Percentiles rank a stretch among this genome's conserved stretches.
Evolutionary conservation across 2,113 vertebrate species (phyloP).

Genomic region (Rhabdomys dilectus): DNA sequence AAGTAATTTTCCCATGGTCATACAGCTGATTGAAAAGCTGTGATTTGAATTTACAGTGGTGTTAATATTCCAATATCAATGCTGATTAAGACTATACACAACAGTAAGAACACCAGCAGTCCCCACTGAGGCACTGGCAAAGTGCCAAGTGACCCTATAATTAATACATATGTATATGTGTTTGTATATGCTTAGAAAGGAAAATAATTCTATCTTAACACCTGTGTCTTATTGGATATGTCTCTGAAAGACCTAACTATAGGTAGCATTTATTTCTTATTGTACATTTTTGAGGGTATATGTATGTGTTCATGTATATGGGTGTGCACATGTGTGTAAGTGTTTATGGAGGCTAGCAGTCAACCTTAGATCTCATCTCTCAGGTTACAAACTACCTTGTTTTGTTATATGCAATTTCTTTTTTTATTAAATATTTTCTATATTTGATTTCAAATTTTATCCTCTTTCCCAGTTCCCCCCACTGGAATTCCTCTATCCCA

Average conservation of each 20-base stretch:
- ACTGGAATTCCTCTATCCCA: too few relatives aligned
- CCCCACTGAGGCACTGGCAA: neutral
- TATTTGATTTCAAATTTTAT: too few relatives aligned
- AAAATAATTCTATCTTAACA: neutral
- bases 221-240: neutral
- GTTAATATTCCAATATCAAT: neutral
- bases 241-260: constrained; percentile 29
- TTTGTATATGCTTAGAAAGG: neutral
- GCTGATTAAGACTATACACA: neutral
- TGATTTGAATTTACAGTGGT: neutral
- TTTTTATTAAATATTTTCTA: too few relatives aligned
- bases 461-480: too few relatives aligned
- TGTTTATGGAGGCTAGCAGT: neutral
- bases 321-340: neutral
- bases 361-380: neutral
- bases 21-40: neutral
- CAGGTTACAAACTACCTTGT: neutral
- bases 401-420: neutral
- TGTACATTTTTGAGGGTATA: neutral
- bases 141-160: neutral
- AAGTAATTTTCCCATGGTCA: neutral
- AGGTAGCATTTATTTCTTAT: neutral
- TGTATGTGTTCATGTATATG: neutral
- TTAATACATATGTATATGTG: neutral
- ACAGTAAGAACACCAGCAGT: neutral